Percentiles rank a stretch among this genome's conserved stretches.
Conservation (phyloP, 2,797 vertebrate genomes). For the Chloroceryle amazona region DNA sequence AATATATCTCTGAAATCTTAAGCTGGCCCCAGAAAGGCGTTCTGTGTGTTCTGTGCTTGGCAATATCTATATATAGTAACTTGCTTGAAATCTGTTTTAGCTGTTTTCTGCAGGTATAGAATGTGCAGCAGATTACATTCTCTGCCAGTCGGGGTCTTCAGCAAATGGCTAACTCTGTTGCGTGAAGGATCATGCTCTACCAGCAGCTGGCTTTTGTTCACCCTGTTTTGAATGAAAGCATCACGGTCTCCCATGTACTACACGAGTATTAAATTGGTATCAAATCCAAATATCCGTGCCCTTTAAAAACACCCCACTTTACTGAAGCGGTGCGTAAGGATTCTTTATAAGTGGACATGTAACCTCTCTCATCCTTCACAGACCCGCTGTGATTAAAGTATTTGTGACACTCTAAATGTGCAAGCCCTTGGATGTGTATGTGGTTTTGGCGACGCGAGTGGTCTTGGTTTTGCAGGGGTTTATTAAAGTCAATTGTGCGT, state of each 20-base stretch:
- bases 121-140: neutral
- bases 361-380: neutral
- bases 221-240: neutral
- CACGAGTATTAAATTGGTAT: neutral
- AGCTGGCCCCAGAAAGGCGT: neutral
- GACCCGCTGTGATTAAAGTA: neutral
- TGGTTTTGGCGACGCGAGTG: neutral
- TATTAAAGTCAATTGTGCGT: neutral
- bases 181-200: neutral
- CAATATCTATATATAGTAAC: neutral
- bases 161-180: neutral
- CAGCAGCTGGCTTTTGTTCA: neutral
- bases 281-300: neutral
- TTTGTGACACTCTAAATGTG: neutral
- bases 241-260: neutral
- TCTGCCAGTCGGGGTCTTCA: neutral
- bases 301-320: neutral
- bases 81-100: constrained; percentile 4
- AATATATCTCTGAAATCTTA: neutral
- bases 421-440: neutral
- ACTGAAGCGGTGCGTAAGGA: neutral
- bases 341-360: neutral
- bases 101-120: constrained; percentile 30
- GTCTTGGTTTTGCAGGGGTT: neutral
- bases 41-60: neutral